Percentiles rank a stretch among this genome's conserved stretches.
phyloP scores from a whole-genome alignment of 64 coral and sea anemone species.

The Actinia tenebrosa region DNA sequence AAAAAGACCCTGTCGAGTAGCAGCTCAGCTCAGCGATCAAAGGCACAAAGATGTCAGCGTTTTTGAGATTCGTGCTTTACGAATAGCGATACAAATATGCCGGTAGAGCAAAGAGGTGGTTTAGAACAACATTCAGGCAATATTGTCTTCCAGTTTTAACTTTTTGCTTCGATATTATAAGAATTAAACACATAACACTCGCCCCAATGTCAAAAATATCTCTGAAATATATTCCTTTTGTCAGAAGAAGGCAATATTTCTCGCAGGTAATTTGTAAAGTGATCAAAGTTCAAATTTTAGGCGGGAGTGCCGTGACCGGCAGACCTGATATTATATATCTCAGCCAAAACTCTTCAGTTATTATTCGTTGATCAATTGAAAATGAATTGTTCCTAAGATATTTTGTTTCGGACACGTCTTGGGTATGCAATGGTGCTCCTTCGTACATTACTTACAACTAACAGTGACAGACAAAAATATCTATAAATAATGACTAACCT shows the following conservation, averaged over 20 bases:
- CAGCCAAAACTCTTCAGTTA: neutral
- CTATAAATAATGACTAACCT: neutral
- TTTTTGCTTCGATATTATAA: too few species aligned
- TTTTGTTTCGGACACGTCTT: neutral
- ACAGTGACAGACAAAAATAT: neutral
- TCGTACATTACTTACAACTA: neutral
- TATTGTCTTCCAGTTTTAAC: too few species aligned
- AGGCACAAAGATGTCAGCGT: neutral
- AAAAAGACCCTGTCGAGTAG: neutral
- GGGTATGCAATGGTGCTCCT: neutral
- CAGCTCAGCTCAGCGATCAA: neutral
- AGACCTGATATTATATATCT: neutral
- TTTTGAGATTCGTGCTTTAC: neutral
- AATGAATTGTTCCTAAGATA: neutral
- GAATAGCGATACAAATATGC: neutral
- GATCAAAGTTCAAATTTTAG: slow-evolving; percentile 6
- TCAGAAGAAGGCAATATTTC: neutral
- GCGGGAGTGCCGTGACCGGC: neutral
- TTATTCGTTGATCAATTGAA: neutral
- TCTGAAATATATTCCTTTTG: neutral
- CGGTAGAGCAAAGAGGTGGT: neutral
- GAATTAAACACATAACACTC: neutral
- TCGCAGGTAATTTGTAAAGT: neutral
- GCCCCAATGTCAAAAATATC: neutral
- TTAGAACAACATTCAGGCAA: neutral